Evolutionary conservation across 2,113 vertebrate species (phyloP).

Genomic region (Irena cyanogastra): DNA sequence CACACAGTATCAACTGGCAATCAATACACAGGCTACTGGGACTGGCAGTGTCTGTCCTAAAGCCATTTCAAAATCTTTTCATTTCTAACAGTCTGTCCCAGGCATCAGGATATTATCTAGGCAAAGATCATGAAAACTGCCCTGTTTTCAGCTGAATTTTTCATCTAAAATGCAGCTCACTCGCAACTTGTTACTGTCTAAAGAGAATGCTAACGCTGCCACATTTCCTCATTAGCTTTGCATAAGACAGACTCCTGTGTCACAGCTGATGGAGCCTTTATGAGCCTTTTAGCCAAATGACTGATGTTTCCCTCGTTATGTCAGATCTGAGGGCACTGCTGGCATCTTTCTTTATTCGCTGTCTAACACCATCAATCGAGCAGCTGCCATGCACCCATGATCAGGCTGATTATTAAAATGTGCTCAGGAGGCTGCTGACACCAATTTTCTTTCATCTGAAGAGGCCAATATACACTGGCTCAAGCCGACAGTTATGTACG

Average conservation of each 20-base stretch:
- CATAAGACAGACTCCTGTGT: slow-evolving; percentile 72
- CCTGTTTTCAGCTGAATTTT: slow-evolving; percentile 53
- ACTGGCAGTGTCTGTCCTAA: neutral
- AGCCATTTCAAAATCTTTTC: neutral
- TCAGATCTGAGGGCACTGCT: slow-evolving; percentile 77
- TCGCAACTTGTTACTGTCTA: slow-evolving; percentile 69
- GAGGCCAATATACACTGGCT: slow-evolving; percentile 64
- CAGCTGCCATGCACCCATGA: slow-evolving; percentile 75
- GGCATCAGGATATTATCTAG: slow-evolving; percentile 17
- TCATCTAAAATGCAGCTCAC: slow-evolving; percentile 63
- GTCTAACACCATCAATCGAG: slow-evolving; percentile 76
- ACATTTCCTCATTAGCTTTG: slow-evolving; percentile 77
- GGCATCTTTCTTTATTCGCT: slow-evolving; percentile 78
- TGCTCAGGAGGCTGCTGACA: slow-evolving; percentile 69
- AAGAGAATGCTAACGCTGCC: slow-evolving; percentile 65
- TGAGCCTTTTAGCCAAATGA: slow-evolving; percentile 80
- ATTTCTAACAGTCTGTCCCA: slow-evolving; percentile 31
- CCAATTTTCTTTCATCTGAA: slow-evolving; percentile 74
- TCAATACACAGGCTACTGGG: neutral
- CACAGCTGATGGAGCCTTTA: slow-evolving; percentile 76
- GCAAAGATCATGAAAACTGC: neutral
- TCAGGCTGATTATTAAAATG: slow-evolving; percentile 79
- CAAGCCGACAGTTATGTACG: slow-evolving; percentile 39
- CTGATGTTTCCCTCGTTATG: slow-evolving; percentile 78
- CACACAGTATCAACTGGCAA: neutral